phyloP scores from a whole-genome alignment of 2,888 invertebrate species.

The Heliconius hortense region DNA sequence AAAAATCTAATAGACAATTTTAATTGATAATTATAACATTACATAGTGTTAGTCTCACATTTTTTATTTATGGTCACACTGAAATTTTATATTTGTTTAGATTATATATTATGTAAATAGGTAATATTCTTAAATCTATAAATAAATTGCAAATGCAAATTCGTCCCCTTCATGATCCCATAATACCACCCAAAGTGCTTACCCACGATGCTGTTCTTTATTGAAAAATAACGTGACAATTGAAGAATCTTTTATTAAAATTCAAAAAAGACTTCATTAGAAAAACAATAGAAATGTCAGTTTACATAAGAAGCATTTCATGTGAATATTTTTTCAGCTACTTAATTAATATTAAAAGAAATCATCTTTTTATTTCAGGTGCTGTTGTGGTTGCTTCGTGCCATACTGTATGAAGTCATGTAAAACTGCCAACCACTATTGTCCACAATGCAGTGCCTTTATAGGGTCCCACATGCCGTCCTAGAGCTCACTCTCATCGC shows the following conservation, averaged over 20 bases:
- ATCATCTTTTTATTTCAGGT: conserved; percentile 56
- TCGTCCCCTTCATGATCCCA: too few relatives aligned
- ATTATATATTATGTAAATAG: too few relatives aligned
- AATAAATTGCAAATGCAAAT: too few relatives aligned
- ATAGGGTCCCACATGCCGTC: conserved; percentile 69
- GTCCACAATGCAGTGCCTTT: conserved; percentile 73
- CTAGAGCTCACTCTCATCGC: conserved; percentile 53
- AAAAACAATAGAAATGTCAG: neutral
- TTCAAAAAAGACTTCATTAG: neutral
- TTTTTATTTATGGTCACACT: too few relatives aligned
- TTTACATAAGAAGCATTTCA: neutral
- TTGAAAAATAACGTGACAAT: neutral
- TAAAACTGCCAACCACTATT: conserved; percentile 81
- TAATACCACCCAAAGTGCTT: too few relatives aligned
- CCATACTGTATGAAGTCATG: conserved; percentile 79
- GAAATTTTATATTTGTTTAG: too few relatives aligned
- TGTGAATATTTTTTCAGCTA: neutral
- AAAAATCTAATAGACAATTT: too few relatives aligned
- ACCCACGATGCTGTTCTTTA: neutral
- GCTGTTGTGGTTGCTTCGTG: conserved; percentile 74
- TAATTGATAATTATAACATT: too few relatives aligned
- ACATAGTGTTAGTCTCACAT: too few relatives aligned
- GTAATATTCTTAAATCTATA: too few relatives aligned
- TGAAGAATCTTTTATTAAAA: neutral
- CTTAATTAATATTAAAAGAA: neutral